Evolutionary conservation across 2,888 invertebrate genomes (phyloP).

Genomic region (Hymenopus coronatus): DNA sequence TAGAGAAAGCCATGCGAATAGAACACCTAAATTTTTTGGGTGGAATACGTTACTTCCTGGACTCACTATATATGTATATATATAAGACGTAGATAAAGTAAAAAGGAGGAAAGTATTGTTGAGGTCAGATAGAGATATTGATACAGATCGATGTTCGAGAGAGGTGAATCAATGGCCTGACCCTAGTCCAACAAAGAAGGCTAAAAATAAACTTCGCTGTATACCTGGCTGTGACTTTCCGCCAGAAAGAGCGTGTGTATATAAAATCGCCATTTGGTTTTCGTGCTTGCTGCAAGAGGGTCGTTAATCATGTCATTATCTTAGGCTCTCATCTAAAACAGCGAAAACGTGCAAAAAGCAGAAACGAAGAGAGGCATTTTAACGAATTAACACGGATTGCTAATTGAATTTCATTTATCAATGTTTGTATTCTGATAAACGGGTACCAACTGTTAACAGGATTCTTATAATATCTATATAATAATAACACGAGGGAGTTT

Average conservation of each 20-base stretch:
- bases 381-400: not conserved
- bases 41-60: too few relatives aligned
- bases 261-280: not conserved
- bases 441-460: not conserved
- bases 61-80: too few relatives aligned
- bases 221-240: not conserved
- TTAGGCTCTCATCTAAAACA: not conserved
- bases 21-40: too few relatives aligned
- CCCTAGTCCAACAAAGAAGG: not conserved
- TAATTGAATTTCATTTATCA: not conserved
- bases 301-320: not conserved
- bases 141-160: too few relatives aligned
- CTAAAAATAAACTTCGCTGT: not conserved
- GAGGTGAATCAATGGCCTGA: too few relatives aligned
- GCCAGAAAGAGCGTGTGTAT: not conserved
- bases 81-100: too few relatives aligned
- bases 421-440: not conserved
- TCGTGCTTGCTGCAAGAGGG: not conserved
- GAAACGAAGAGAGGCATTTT: not conserved
- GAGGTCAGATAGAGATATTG: too few relatives aligned
- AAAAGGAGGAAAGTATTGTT: too few relatives aligned
- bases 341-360: not conserved
- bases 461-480: too few relatives aligned
- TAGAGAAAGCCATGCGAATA: too few relatives aligned
- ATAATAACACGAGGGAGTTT: too few relatives aligned